Evolutionary conservation across 2,113 vertebrate genomes (phyloP), one percentile per base, ranked within the genome.

Genomic region (Hippocampus zosterae): DNA sequence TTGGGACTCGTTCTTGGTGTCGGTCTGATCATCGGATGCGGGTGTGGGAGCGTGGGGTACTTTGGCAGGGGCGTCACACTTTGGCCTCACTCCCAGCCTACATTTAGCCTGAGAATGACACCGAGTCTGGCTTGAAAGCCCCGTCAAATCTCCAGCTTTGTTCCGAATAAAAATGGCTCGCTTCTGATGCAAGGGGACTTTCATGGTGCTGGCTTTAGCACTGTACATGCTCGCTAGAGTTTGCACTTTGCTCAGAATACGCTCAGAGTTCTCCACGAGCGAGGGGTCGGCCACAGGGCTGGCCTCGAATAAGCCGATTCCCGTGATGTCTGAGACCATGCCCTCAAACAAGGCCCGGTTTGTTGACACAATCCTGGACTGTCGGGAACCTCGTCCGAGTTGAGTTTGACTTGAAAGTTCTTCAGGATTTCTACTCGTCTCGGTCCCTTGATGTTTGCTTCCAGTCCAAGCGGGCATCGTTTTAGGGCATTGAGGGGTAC

Each of bases 221-320:
- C 93, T 93, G 84, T 95, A 96, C 85, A 96, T 95, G 7, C 85
- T 90, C 1, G 95, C 94, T 76, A 96, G 15, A 21, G 94, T 93
- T 27, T 95, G 94, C n/a, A 96, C 95, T 6, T 94, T 94, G 74
- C 89, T 96, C 0, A 94, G 86, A 25, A 96, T 93, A 15, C 93
- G 91, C 70, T 95, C 93, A 0, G 93, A 93, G 75, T 92, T 90
- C 72, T 94, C 91, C 18, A 92, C 71, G 1, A 94, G 77, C 13
- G 89, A 87, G 0, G 85, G 76, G 52, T 90, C 89, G 2, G 81
- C 85, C 10, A 69, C 84, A 2, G 89, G 85, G 23, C 71, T 76
- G 5, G 70, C 82, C 56, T 91, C 91, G 21, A 91, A 93, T 8
- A 93, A 72, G 9, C 85, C 76, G 1, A 93, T 83, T 9, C 83